Evolutionary conservation across 2,113 vertebrate genomes (phyloP).

Genomic region (Sinocyclocheilus anshuiensis): DNA sequence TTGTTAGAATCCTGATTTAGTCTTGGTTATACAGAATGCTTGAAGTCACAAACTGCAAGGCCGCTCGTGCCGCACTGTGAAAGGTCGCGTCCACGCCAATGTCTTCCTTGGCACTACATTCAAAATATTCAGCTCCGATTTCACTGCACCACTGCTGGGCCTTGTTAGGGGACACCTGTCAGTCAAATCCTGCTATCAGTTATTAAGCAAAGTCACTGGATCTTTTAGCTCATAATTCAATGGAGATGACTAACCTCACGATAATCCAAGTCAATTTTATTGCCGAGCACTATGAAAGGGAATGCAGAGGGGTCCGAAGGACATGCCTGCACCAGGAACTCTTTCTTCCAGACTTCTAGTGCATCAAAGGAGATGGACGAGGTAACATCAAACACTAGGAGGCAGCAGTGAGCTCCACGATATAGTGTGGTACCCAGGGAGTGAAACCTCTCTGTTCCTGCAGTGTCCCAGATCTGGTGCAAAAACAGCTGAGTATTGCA

Average conservation of each 20-base stretch:
- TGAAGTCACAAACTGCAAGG: conserved; percentile 59
- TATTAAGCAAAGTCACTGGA: not conserved
- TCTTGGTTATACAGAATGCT: not conserved
- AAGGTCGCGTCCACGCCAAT: conserved; percentile 61
- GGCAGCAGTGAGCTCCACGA: conserved; percentile 65
- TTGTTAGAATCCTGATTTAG: not conserved
- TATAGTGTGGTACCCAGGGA: conserved; percentile 66
- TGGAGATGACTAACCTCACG: conserved; percentile 59
- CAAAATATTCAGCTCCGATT: conserved; percentile 63
- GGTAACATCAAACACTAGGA: conserved; percentile 72
- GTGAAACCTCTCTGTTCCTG: conserved; percentile 69
- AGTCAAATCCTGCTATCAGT: not conserved
- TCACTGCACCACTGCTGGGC: conserved; percentile 62
- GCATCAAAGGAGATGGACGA: conserved; percentile 62
- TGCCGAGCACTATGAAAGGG: conserved; percentile 71
- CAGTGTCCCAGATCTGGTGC: conserved; percentile 70
- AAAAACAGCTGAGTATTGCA: conserved; percentile 7
- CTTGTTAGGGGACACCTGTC: conserved; percentile 58
- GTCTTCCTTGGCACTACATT: conserved; percentile 69
- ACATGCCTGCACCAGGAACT: conserved; percentile 67
- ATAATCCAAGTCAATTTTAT: conserved; percentile 68
- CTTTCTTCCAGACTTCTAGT: conserved; percentile 64
- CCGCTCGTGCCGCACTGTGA: conserved; percentile 47
- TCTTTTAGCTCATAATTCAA: not conserved
- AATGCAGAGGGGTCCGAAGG: conserved; percentile 59